Conservation (phyloP, 2,888 invertebrate genomes). For the Melitaea athalia region DNA sequence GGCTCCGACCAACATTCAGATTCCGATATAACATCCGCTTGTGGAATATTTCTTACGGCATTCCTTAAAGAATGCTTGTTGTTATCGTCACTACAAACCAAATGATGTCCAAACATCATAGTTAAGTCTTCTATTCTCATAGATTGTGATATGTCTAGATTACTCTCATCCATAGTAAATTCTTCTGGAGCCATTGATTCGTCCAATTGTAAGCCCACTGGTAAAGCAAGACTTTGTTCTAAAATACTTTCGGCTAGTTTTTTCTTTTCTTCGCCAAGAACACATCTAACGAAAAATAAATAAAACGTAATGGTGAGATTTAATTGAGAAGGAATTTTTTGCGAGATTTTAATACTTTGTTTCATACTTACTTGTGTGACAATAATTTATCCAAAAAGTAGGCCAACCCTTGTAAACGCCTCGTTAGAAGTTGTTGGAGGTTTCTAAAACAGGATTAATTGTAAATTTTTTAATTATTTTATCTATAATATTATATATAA, state of each 20-base stretch:
- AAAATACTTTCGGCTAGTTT: slow-evolving; percentile 75
- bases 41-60: slow-evolving; percentile 55
- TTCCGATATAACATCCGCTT: slow-evolving; percentile 80
- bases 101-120: slow-evolving; percentile 75
- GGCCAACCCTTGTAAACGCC: slow-evolving; percentile 85
- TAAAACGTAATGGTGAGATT: background rate
- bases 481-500: too few species aligned
- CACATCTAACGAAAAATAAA: slow-evolving; percentile 57
- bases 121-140: slow-evolving; percentile 75
- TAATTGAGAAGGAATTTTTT: background rate
- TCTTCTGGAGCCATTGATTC: slow-evolving; percentile 75
- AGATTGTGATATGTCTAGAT: slow-evolving; percentile 70
- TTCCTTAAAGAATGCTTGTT: slow-evolving; percentile 51
- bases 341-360: too few species aligned
- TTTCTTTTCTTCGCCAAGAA: slow-evolving; percentile 76
- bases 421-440: slow-evolving; percentile 79
- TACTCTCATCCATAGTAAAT: slow-evolving; percentile 73
- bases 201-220: slow-evolving; percentile 73
- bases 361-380: slow-evolving; percentile 79
- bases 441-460: slow-evolving; percentile 54
- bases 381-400: slow-evolving; percentile 85
- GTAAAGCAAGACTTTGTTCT: slow-evolving; percentile 76
- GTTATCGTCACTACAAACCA: slow-evolving; percentile 59
- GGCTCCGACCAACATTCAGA: slow-evolving; percentile 95
- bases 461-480: background rate